A percentile compares a stretch with the other conserved stretches of the same genome.
Evolutionary conservation across 2,797 vertebrate genomes (phyloP).

Genomic region (Stomatorhinus walkeri): DNA sequence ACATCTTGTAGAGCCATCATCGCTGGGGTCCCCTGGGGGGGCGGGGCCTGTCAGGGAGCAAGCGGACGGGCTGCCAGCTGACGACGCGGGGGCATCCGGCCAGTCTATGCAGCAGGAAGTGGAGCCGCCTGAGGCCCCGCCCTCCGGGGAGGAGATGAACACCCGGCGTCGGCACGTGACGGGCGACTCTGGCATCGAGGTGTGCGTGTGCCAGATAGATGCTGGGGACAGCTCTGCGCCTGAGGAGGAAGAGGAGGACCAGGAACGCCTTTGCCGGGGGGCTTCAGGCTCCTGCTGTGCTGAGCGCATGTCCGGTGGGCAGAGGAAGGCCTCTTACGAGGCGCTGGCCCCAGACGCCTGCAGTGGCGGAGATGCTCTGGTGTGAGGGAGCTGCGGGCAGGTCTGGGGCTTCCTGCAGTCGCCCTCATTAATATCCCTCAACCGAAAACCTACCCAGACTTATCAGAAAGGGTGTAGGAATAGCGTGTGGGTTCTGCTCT

Average conservation of each 20-base stretch:
- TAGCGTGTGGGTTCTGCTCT: slow-evolving; percentile 21
- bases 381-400: slow-evolving; percentile 45
- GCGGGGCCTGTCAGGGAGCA: neutral
- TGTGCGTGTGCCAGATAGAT: slow-evolving; percentile 68
- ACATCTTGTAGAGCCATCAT: slow-evolving; percentile 35
- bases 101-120: slow-evolving; percentile 37
- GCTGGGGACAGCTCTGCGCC: slow-evolving; percentile 54
- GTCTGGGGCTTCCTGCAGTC: slow-evolving; percentile 27
- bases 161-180: slow-evolving; percentile 68
- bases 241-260: slow-evolving; percentile 57
- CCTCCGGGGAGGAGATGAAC: slow-evolving; percentile 52
- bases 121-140: slow-evolving; percentile 26
- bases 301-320: slow-evolving; percentile 41
- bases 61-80: neutral
- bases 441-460: neutral
- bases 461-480: slow-evolving; percentile 20
- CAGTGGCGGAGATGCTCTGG: slow-evolving; percentile 56
- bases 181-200: slow-evolving; percentile 72
- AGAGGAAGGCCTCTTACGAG: slow-evolving; percentile 49
- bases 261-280: slow-evolving; percentile 49
- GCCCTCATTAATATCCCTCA: slow-evolving; percentile 35
- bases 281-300: slow-evolving; percentile 53
- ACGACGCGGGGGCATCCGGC: slow-evolving; percentile 22
- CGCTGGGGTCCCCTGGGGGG: slow-evolving; percentile 31
- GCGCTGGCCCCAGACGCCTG: slow-evolving; percentile 38